These are phyloP conservation scores for Desmodus rotundus DNA, from an alignment of 2,113 vertebrate species.

Conservation along the genomic window DNA sequence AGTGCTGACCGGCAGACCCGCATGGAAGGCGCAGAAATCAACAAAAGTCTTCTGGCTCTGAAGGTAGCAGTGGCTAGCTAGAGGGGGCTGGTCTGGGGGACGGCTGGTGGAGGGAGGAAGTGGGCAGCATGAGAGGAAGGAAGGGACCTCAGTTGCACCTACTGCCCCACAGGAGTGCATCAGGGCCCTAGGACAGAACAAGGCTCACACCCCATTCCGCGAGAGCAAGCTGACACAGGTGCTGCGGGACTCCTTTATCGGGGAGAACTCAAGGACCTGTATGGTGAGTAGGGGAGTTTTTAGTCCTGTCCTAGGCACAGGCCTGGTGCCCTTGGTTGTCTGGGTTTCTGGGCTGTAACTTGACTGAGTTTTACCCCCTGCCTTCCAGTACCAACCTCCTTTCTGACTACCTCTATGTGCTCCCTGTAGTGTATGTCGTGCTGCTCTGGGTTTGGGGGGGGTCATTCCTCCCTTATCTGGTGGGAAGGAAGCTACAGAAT, in stretches of 20 bases:
- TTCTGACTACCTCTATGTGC: background rate
- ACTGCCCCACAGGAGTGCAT: constrained; percentile 90
- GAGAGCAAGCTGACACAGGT: constrained; percentile 98
- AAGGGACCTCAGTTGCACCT: background rate
- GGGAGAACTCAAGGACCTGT: constrained; percentile 94
- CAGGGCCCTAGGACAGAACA: constrained; percentile 95
- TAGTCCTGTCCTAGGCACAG: background rate
- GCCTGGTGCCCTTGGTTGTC: background rate
- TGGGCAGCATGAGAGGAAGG: background rate
- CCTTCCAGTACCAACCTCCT: background rate
- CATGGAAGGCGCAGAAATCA: constrained; percentile 96
- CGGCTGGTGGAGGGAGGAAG: background rate
- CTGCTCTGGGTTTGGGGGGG: background rate
- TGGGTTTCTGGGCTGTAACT: background rate
- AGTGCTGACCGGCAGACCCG: constrained; percentile 92
- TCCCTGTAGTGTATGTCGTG: background rate
- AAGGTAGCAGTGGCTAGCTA: constrained; percentile 85
- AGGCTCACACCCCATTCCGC: constrained; percentile 94
- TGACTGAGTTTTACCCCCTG: background rate
- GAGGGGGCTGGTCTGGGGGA: background rate
- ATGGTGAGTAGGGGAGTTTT: constrained; percentile 85
- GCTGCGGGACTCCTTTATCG: constrained; percentile 96
- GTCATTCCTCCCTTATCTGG: background rate
- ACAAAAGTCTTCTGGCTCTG: constrained; percentile 94
- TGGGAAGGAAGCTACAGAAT: background rate